phyloP scores from a whole-genome alignment of 1,140 invertebrate species.

The silkworm (Bombyx mori) region DNA sequence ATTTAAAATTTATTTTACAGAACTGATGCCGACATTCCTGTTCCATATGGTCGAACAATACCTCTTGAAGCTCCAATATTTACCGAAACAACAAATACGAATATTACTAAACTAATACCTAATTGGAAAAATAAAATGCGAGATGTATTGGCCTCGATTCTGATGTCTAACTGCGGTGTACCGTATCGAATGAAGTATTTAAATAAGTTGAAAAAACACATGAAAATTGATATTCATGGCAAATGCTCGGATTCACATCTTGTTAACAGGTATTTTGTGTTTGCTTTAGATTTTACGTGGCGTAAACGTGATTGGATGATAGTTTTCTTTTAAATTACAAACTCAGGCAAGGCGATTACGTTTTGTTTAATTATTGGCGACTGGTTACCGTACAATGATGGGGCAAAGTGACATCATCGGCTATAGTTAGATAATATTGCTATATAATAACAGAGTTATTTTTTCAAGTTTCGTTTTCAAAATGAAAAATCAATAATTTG shows the following conservation, averaged over 20 bases:
- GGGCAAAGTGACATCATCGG: too few species aligned
- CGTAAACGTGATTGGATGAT: too few species aligned
- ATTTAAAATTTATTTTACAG: slow-evolving; percentile 34
- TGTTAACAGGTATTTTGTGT: slow-evolving; percentile 24
- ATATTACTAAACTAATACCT: slow-evolving; percentile 26
- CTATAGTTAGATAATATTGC: too few species aligned
- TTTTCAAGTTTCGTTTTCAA: too few species aligned
- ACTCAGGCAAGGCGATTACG: too few species aligned
- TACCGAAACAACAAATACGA: slow-evolving; percentile 8
- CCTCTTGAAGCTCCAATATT: slow-evolving; percentile 33
- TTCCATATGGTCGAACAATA: slow-evolving; percentile 77
- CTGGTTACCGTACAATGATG: too few species aligned
- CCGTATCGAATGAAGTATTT: slow-evolving; percentile 73
- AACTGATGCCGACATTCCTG: slow-evolving; percentile 77
- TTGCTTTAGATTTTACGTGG: slow-evolving; percentile 2
- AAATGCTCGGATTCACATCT: slow-evolving; percentile 30
- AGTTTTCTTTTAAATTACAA: too few species aligned
- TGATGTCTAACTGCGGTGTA: slow-evolving; percentile 76
- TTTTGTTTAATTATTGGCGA: too few species aligned
- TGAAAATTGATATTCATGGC: slow-evolving; percentile 41
- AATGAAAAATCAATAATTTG: too few species aligned
- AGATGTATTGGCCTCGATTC: slow-evolving; percentile 71
- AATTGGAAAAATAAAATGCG: slow-evolving; percentile 39
- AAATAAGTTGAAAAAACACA: slow-evolving; percentile 60
- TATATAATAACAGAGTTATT: too few species aligned